Percentiles rank a stretch among this genome's conserved stretches.
phyloP scores from a whole-genome alignment of 2,113 vertebrate genomes.

The Hippocampus zosterae region DNA sequence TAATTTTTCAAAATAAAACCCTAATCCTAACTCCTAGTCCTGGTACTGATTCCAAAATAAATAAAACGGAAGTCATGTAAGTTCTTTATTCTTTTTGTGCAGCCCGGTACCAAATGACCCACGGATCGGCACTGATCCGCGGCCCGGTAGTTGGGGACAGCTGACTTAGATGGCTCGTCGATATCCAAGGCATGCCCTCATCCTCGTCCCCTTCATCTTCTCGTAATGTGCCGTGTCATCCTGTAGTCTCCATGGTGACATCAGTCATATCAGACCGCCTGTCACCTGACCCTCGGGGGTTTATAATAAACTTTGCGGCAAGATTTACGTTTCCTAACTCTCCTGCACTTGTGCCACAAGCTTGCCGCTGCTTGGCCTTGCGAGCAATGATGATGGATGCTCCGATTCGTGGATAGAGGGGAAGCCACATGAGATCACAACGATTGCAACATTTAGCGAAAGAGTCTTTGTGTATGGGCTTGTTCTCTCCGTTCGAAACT shows the following conservation, averaged over 20 bases:
- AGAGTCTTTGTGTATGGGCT: background rate
- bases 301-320: constrained; percentile 42
- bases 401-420: constrained; percentile 18
- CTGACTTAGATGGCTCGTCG: constrained; percentile 12
- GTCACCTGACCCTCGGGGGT: constrained; percentile 30
- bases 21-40: too few species aligned
- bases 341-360: background rate
- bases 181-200: background rate
- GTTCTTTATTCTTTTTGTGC: too few species aligned
- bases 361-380: constrained; percentile 29
- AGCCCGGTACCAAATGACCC: too few species aligned
- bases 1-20: too few species aligned
- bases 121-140: too few species aligned
- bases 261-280: constrained; percentile 34
- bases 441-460: constrained; percentile 10
- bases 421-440: constrained; percentile 20
- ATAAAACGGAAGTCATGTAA: too few species aligned
- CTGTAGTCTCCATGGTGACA: constrained; percentile 38
- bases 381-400: constrained; percentile 41
- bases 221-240: constrained; percentile 16
- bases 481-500: background rate
- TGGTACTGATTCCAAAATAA: too few species aligned
- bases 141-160: too few species aligned
- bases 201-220: constrained; percentile 29
- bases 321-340: constrained; percentile 35